Conservation (phyloP, 2,113 vertebrate species). For the Chionomys nivalis region DNA sequence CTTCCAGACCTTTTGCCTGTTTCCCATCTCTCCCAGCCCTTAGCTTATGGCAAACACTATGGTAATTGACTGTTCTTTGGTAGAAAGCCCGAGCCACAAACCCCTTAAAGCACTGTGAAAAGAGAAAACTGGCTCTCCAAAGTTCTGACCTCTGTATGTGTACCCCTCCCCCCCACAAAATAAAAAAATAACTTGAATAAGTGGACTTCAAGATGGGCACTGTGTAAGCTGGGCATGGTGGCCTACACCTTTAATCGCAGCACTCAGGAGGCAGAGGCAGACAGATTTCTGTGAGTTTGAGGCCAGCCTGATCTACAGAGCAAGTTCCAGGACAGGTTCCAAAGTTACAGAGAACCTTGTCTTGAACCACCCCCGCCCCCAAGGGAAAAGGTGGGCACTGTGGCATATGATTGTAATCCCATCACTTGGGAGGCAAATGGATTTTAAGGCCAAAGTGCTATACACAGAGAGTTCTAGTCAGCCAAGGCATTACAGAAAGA, state of each 20-base stretch:
- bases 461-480: background rate
- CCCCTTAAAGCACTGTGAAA: background rate
- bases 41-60: background rate
- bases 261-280: background rate
- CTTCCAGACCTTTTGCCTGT: background rate
- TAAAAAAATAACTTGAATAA: background rate
- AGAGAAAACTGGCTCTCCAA: background rate
- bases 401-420: background rate
- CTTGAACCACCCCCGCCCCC: no score
- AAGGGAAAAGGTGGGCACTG: background rate
- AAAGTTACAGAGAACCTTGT: no score
- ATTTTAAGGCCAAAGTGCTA: background rate
- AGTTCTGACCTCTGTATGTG: background rate
- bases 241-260: background rate
- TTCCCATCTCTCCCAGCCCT: background rate
- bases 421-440: background rate
- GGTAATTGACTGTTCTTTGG: background rate
- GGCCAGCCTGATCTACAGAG: no score
- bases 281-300: no score
- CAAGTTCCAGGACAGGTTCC: no score
- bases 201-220: background rate
- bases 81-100: background rate
- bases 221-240: background rate
- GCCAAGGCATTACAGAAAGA: background rate
- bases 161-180: no score